Conservation (phyloP, 2,113 vertebrate genomes). For the Lophius piscatorius region DNA sequence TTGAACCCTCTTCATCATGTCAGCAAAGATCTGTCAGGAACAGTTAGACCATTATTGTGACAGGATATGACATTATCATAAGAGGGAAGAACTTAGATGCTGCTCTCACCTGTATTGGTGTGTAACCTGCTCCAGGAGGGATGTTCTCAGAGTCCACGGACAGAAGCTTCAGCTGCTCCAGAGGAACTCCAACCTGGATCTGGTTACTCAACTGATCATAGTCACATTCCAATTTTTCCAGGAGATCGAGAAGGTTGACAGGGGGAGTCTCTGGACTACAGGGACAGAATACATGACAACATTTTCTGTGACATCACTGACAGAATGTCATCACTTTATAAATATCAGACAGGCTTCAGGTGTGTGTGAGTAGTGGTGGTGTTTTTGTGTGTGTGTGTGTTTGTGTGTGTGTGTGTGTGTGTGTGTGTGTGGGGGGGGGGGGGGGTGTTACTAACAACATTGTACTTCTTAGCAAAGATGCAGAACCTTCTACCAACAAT, state of each 20-base stretch:
- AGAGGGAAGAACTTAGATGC: not conserved
- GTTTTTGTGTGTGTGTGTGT: too few species aligned
- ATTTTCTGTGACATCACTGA: too few species aligned
- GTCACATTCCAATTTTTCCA: conserved; percentile 63
- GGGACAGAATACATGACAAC: not conserved
- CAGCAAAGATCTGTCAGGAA: not conserved
- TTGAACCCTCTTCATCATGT: too few species aligned
- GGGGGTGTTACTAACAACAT: too few species aligned
- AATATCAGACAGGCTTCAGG: too few species aligned
- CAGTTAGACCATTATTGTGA: not conserved
- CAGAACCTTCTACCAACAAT: too few species aligned
- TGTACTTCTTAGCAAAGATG: too few species aligned
- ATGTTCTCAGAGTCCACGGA: conserved; percentile 52
- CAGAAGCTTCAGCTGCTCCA: conserved; percentile 67
- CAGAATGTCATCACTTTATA: too few species aligned
- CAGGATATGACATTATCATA: too few species aligned
- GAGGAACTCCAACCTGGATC: conserved; percentile 65
- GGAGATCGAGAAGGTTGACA: conserved; percentile 22
- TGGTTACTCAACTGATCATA: conserved; percentile 60
- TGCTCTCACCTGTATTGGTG: conserved; percentile 52
- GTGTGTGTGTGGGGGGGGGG: too few species aligned
- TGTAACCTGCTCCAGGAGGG: conserved; percentile 14
- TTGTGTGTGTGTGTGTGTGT: too few species aligned
- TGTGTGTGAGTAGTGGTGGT: too few species aligned
- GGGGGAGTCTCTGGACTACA: conserved; percentile 41